phyloP scores from a whole-genome alignment of 2,797 vertebrate genomes.

The Scyliorhinus canicula region DNA sequence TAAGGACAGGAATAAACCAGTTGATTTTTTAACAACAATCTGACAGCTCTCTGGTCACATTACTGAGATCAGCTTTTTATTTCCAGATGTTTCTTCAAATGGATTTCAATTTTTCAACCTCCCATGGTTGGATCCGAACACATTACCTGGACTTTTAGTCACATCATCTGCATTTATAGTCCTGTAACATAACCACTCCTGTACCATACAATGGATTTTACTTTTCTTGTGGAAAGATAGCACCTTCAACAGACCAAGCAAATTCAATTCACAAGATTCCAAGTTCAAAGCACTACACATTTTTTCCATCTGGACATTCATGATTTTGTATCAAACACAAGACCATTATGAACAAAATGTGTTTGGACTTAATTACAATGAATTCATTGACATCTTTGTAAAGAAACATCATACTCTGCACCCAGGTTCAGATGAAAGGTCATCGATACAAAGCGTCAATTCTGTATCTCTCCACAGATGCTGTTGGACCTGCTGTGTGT shows the following conservation, averaged over 20 bases:
- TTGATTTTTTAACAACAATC: neutral
- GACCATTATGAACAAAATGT: neutral
- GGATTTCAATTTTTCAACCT: neutral
- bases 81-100: neutral
- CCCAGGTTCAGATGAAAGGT: too few species aligned
- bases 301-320: neutral
- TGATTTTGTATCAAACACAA: neutral
- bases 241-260: neutral
- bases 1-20: neutral
- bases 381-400: neutral
- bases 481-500: too few species aligned
- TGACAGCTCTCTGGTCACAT: neutral
- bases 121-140: neutral
- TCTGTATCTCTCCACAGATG: too few species aligned
- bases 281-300: neutral
- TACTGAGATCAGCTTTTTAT: neutral
- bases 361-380: neutral
- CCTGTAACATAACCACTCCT: neutral
- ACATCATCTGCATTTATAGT: neutral
- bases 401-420: neutral
- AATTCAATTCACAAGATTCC: neutral
- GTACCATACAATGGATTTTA: neutral
- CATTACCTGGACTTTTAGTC: neutral
- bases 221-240: neutral
- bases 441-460: too few species aligned